Evolutionary conservation across 2,888 invertebrate genomes (phyloP).

Genomic region (Xanthia togata): DNA sequence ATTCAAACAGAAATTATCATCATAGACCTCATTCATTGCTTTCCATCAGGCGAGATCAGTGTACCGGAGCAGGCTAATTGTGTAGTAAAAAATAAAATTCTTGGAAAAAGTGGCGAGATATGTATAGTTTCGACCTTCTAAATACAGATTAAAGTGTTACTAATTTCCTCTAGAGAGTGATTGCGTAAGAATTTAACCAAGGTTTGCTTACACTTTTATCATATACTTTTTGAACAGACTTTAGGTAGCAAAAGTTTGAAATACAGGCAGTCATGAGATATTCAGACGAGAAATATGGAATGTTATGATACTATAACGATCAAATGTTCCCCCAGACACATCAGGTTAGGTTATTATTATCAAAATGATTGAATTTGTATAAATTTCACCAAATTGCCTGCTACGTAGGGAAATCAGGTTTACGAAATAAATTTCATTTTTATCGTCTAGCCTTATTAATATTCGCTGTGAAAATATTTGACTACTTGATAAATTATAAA

Average conservation of each 20-base stretch:
- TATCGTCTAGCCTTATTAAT: slow-evolving; percentile 10
- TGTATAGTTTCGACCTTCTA: not conserved
- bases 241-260: not conserved
- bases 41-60: too few relatives aligned
- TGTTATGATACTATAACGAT: not conserved
- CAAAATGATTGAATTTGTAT: slow-evolving; percentile 58
- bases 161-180: not conserved
- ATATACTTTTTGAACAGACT: too few relatives aligned
- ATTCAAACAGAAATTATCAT: too few relatives aligned
- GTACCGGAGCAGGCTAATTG: too few relatives aligned
- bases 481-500: too few relatives aligned
- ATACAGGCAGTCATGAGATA: not conserved
- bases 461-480: not conserved
- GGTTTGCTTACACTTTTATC: not conserved
- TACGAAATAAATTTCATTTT: slow-evolving; percentile 53
- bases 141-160: not conserved
- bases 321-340: slow-evolving; percentile 39
- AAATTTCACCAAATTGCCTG: slow-evolving; percentile 56
- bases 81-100: not conserved
- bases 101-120: not conserved
- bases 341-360: slow-evolving; percentile 42
- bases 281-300: not conserved
- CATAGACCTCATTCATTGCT: too few relatives aligned
- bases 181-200: not conserved
- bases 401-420: slow-evolving; percentile 43